Conservation (phyloP, 2,113 vertebrate genomes). For the Lathamus discolor region DNA sequence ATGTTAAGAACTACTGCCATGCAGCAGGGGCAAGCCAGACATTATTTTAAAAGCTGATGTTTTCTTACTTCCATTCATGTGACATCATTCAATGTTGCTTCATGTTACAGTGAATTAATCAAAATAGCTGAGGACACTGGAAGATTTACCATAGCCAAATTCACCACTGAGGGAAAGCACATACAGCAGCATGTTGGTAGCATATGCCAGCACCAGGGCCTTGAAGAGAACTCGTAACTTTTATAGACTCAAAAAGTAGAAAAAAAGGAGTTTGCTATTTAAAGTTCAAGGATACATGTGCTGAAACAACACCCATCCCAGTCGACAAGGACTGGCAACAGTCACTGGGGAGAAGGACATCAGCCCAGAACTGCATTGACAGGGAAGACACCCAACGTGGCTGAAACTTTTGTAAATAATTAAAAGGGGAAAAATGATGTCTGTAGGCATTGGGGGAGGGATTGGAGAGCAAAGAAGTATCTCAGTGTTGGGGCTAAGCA, state of each 20-base stretch:
- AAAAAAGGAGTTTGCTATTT: not conserved
- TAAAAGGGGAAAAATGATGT: not conserved
- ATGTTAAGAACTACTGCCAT: not conserved
- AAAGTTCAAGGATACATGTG: not conserved
- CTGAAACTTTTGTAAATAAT: not conserved
- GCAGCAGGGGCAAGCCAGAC: slow-evolving; percentile 7
- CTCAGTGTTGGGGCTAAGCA: not conserved
- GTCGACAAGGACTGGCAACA: not conserved
- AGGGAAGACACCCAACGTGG: not conserved
- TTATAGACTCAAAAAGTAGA: not conserved
- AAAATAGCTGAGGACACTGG: not conserved
- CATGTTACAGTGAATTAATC: not conserved
- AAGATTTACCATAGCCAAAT: not conserved
- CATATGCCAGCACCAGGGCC: not conserved
- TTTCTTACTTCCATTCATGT: not conserved
- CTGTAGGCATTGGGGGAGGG: not conserved
- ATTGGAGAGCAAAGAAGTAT: not conserved
- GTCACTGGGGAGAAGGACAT: not conserved
- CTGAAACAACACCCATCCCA: not conserved
- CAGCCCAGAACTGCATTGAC: not conserved
- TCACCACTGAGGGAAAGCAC: not conserved
- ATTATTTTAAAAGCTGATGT: not conserved
- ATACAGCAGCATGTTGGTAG: not conserved
- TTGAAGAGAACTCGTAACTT: not conserved
- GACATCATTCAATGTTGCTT: not conserved